Evolutionary conservation across 1,140 invertebrate species (phyloP).

Genomic region (Drosophila simulans): DNA sequence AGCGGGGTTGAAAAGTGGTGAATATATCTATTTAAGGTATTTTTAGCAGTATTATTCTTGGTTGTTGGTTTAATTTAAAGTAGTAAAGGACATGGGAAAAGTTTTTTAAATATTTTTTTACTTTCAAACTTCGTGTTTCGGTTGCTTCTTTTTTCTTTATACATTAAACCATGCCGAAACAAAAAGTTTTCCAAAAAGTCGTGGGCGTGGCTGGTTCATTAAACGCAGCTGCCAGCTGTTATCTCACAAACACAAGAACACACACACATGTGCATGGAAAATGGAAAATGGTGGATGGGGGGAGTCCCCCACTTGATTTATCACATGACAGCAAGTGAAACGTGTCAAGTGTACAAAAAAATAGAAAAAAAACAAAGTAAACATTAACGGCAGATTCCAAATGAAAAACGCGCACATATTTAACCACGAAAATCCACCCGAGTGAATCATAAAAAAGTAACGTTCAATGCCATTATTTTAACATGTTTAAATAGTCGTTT

Average conservation of each 20-base stretch:
- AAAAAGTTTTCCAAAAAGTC: conserved; percentile 66
- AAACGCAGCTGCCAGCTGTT: conserved; percentile 76
- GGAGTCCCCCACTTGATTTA: conserved; percentile 57
- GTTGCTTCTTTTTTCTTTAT: conserved; percentile 17
- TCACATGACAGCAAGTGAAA: conserved; percentile 70
- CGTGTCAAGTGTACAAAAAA: conserved; percentile 72
- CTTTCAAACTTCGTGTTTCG: not conserved
- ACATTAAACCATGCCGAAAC: conserved; percentile 51
- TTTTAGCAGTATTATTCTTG: no score
- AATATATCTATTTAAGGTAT: not conserved
- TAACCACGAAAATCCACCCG: conserved; percentile 25
- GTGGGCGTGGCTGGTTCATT: conserved; percentile 77
- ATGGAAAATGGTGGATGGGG: conserved; percentile 17
- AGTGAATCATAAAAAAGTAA: conserved; percentile 33
- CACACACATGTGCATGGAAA: conserved; percentile 13
- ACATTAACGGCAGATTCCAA: conserved; percentile 66
- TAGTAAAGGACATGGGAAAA: not conserved
- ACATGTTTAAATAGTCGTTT: conserved; percentile 48
- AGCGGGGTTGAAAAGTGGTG: not conserved
- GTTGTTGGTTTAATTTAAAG: no score
- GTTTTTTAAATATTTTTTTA: conserved; percentile 1
- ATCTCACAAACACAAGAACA: conserved; percentile 52
- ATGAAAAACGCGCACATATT: conserved; percentile 56
- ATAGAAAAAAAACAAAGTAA: conserved; percentile 61
- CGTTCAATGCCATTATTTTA: conserved; percentile 21